Evolutionary conservation across 2,888 invertebrate genomes (phyloP), one percentile per base, ranked within the genome.

Genomic region (Drosophila nigricruria): DNA sequence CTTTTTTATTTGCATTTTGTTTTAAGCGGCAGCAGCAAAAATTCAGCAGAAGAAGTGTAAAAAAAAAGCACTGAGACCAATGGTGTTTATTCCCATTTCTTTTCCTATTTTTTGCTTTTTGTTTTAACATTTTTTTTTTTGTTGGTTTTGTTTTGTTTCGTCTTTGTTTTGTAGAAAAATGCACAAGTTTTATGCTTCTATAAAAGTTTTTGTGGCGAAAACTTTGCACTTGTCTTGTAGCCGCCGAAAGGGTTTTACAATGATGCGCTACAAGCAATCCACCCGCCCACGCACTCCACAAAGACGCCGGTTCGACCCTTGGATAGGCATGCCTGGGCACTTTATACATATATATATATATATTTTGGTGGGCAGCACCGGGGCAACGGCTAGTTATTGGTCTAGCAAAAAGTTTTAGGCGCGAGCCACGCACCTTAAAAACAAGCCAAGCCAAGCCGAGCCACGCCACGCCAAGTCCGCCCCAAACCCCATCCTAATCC

Each of bases 161-260:
- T 76, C 81, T 83, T 84, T 84, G 73, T 88, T 89, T 84, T 86
- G 84, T 78, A 71, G 70, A 87, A 89, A 84, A 84, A 83, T 89
- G 81, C 89, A 83, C 89, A 84, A 84, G 84, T 84, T 84, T 84
- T 83, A 89, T 83, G 84, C 84, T 87, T 67, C 73, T 69, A 82
- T 79, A 80, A 89, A 84, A 84, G 73, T 84, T 84, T 89, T 87
- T 84, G 83, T 82, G 79, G 88, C 73, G 47, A 73, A 84, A 84
- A 84, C 83, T 84, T 84, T 84, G 83, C 87, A 84, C 89, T 84
- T 86, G 89, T 88, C 81, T 89, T 89, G 87, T 79, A 73, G 81
- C 67, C 70, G 85, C 89, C 88, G 84, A 87, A 89, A 89, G 89
- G 89, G 84, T 83, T 84, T 87, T 89, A 89, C 83, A 84, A 89